Base-by-base conservation (phyloP, 2,797 vertebrate genomes). In the Avahi laniger region DNA sequence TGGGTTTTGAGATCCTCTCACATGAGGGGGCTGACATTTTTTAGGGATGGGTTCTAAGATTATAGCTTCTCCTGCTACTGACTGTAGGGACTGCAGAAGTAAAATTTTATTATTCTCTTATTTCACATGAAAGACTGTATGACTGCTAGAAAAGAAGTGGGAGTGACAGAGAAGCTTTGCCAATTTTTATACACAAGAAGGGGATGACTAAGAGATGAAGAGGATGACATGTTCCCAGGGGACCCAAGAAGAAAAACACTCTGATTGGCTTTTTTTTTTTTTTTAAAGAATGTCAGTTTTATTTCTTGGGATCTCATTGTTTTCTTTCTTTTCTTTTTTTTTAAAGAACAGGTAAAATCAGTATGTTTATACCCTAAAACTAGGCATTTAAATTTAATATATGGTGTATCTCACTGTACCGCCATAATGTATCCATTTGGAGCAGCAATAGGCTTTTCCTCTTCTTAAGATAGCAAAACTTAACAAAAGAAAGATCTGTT, bases 161-260 rank as follows among this genome's bases (percentile, higher is more conserved):
- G 93, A 65, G 91, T 86, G 93, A 93, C 89, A 78, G 57, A 83
- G 87, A 59, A 50, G 92, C 85, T 22, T 35, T 86, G 79, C 92
- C 82, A 57, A 72, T 46, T 89, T 85, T 81, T 89, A 63, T 61
- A 90, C 81, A 86, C 85, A 91, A 96, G 72, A 92, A 79, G 22
- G 41, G 79, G 41, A 83, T 93, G 94, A 97, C 63, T 94, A 89
- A 93, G 69, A 82, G 38, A 80, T 54, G 33, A 90, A 89, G 81
- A 84, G 28, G 86, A 93, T 73, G 84, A 30, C 33, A 73, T 30
- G 84, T 69, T 96, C 93, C 84, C 94, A 57, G 48, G 43, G 78
- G 72, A 83, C 67, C 48, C 75, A 41, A 89, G 72, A 78, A 92
- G 81, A 86, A 90, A 91, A 85, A 50, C 50, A 38, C 26, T 86